Base-by-base conservation (phyloP, 2,113 vertebrate genomes). In the Noturus placidus region DNA sequence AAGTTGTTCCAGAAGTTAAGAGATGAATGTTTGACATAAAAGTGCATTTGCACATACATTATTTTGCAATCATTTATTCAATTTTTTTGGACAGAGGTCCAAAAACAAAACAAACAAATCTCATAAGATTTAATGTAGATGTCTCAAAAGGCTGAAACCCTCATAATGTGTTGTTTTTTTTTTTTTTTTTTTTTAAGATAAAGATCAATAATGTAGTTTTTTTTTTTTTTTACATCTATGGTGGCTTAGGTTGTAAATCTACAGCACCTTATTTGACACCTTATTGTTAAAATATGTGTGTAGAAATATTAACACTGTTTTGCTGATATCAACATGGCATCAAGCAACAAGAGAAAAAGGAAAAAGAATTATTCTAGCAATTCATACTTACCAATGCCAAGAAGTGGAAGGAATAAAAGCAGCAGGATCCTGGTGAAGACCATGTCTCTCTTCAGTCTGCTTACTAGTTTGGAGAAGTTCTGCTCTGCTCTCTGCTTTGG, bases 311-410 rank as follows among this genome's bases (percentile, higher is more conserved):
- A 20, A 22, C 70, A 70, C 2, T 19, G 10, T 42, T 74, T 74
- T 74, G 15, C n/a, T 42, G 70, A 42, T 74, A 20, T 38, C 42
- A 46, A 46, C 42, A 46, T 46, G n/a, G 1, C 19, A 35, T 42
- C n/a, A 27, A 14, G 33, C 1, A 35, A 67, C 33, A 52, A 56
- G 10, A 65, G n/a, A 22, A 42, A 9, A 38, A 65, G 22, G 5
- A 42, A 77, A 50, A 30, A 69, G 0, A 15, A 35, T 33, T 15
- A 30, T 67, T 35, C 11, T 38, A 81, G 15, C 1, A 30, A 10
- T n/a, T 81, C 0, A 76, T n/a, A 46, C 74, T 84, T 91, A 95
- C 95, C 93, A 67, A 46, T 87, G 83, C 88, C 57, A 52, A 92
- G 90, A 67, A 93, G 87, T 27, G 88, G 85, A 11, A 91, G 59